These are phyloP conservation scores for Phrynosoma blainvillii DNA, from an alignment of 2,113 vertebrate genomes.

Conservation along the genomic window DNA sequence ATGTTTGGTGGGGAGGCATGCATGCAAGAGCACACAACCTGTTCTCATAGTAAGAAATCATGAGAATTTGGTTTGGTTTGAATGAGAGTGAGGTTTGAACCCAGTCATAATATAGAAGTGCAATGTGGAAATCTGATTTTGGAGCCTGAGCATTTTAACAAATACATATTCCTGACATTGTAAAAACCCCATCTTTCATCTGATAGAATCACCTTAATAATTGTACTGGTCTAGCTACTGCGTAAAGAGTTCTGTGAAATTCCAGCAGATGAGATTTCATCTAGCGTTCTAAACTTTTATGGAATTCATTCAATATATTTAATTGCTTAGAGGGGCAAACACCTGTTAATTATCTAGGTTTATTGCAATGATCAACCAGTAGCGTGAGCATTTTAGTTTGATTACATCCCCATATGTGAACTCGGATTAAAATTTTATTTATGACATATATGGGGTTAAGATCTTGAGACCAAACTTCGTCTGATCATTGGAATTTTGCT, in stretches of 20 bases:
- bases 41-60: not conserved
- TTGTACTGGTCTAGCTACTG: slow-evolving; percentile 73
- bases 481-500: slow-evolving; percentile 79
- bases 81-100: not conserved
- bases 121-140: slow-evolving; percentile 27
- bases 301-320: slow-evolving; percentile 54
- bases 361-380: slow-evolving; percentile 66
- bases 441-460: slow-evolving; percentile 52
- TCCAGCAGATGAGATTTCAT: slow-evolving; percentile 56
- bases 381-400: slow-evolving; percentile 43
- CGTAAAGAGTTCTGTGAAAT: slow-evolving; percentile 40
- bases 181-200: slow-evolving; percentile 10
- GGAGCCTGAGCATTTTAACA: slow-evolving; percentile 9
- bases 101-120: slow-evolving; percentile 30
- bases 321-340: slow-evolving; percentile 41
- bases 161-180: not conserved
- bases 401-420: slow-evolving; percentile 37
- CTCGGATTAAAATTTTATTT: slow-evolving; percentile 47
- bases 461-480: slow-evolving; percentile 70
- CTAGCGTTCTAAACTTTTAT: slow-evolving; percentile 37
- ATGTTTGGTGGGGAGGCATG: not conserved
- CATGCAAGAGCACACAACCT: too few relatives aligned
- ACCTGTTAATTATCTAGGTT: slow-evolving; percentile 40
- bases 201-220: slow-evolving; percentile 68
- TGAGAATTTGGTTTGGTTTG: not conserved